Conservation (phyloP, 2,113 vertebrate species). For the Silurus glanis region DNA sequence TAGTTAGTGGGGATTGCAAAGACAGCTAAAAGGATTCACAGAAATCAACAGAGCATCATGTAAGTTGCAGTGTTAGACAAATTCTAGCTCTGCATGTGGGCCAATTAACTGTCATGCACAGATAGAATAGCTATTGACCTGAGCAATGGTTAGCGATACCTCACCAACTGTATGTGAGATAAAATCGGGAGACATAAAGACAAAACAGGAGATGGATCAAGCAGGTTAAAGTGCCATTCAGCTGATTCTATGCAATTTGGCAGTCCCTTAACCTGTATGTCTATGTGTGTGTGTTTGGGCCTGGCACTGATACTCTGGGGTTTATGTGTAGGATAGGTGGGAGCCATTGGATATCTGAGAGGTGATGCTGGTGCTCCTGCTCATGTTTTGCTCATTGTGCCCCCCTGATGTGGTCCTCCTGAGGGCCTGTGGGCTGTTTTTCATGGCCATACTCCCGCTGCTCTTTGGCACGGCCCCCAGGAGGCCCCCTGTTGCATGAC, state of each 20-base stretch:
- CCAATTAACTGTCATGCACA: conserved; percentile 63
- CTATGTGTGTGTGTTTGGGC: background rate
- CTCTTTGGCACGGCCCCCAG: conserved; percentile 82
- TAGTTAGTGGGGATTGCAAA: conserved; percentile 8
- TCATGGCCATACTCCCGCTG: conserved; percentile 83
- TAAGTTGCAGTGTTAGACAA: conserved; percentile 48
- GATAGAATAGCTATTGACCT: conserved; percentile 68
- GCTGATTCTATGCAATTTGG: conserved; percentile 43
- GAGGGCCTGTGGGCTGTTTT: conserved; percentile 96
- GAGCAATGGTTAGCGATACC: conserved; percentile 68
- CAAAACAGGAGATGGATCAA: conserved; percentile 31
- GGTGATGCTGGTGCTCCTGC: conserved; percentile 98
- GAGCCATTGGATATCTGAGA: conserved; percentile 99
- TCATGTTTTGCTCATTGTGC: conserved; percentile 94
- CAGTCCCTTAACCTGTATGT: conserved; percentile 39
- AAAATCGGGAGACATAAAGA: conserved; percentile 32
- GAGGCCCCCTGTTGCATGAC: conserved; percentile 80
- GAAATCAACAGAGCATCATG: conserved; percentile 1
- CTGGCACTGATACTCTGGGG: conserved; percentile 40
- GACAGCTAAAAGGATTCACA: conserved; percentile 14
- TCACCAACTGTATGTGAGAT: conserved; percentile 62
- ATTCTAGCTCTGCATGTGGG: conserved; percentile 62
- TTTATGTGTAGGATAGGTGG: conserved; percentile 98
- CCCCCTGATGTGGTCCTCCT: conserved; percentile 95
- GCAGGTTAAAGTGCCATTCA: conserved; percentile 25